Evolutionary conservation across 2,797 vertebrate genomes (phyloP).

Genomic region (Meriones psammophilus): DNA sequence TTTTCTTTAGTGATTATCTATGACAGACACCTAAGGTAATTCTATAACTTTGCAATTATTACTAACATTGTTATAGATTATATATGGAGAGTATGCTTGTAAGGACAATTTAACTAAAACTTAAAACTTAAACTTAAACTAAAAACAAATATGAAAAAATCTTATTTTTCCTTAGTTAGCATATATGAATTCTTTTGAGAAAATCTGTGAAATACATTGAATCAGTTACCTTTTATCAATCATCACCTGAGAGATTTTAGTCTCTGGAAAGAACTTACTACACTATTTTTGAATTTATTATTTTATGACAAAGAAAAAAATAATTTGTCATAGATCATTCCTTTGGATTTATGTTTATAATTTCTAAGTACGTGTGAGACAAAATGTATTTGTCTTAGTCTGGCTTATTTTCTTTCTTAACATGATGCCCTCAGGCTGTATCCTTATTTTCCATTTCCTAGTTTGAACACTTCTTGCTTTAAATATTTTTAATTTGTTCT

Average conservation of each 20-base stretch:
- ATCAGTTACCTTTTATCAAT: background rate
- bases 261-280: background rate
- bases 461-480: background rate
- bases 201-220: background rate
- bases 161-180: background rate
- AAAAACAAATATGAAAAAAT: background rate
- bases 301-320: background rate
- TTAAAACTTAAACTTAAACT: background rate
- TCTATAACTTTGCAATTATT: background rate
- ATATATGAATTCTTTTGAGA: background rate
- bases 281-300: background rate
- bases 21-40: too few relatives aligned
- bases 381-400: too few relatives aligned
- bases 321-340: background rate
- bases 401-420: too few relatives aligned
- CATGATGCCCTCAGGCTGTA: too few relatives aligned
- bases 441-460: background rate
- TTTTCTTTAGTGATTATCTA: background rate
- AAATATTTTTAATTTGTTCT: background rate
- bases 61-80: background rate
- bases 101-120: background rate
- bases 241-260: background rate
- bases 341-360: background rate
- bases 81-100: background rate
- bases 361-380: too few relatives aligned